Conservation (phyloP, 2,113 vertebrate species). For the Aspiorhynchus laticeps region DNA sequence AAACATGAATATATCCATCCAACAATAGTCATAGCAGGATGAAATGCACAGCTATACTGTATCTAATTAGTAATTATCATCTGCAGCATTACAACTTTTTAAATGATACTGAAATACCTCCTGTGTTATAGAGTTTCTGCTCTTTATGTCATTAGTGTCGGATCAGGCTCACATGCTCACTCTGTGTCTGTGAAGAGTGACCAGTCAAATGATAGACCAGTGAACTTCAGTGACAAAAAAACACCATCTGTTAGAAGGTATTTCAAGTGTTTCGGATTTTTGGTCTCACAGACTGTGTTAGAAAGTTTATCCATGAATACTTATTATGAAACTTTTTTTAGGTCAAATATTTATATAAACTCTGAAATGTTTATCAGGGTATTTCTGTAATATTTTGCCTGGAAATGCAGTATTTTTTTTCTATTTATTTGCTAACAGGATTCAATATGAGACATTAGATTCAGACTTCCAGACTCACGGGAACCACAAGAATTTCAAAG, state of each 20-base stretch:
- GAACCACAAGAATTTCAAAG: too few relatives aligned
- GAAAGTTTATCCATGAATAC: background rate
- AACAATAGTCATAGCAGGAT: background rate
- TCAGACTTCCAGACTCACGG: too few relatives aligned
- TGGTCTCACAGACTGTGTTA: background rate
- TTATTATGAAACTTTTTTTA: background rate
- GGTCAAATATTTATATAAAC: background rate
- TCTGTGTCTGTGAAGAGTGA: background rate
- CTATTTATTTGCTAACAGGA: background rate
- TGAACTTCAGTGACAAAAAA: background rate
- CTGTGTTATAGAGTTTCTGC: background rate
- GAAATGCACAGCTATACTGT: background rate
- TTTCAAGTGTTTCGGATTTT: background rate
- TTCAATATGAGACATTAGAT: too few relatives aligned
- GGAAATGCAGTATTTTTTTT: background rate
- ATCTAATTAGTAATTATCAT: background rate
- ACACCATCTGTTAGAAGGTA: background rate
- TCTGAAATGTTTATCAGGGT: background rate
- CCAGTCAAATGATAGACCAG: accelerated
- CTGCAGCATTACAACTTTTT: background rate
- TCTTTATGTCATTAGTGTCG: too few relatives aligned
- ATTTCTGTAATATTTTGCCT: background rate
- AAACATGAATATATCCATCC: too few relatives aligned
- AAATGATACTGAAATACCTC: background rate
- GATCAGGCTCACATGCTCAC: too few relatives aligned